Base-by-base conservation (phyloP, 2,797 vertebrate genomes). In the Rhynchotus rufescens region DNA sequence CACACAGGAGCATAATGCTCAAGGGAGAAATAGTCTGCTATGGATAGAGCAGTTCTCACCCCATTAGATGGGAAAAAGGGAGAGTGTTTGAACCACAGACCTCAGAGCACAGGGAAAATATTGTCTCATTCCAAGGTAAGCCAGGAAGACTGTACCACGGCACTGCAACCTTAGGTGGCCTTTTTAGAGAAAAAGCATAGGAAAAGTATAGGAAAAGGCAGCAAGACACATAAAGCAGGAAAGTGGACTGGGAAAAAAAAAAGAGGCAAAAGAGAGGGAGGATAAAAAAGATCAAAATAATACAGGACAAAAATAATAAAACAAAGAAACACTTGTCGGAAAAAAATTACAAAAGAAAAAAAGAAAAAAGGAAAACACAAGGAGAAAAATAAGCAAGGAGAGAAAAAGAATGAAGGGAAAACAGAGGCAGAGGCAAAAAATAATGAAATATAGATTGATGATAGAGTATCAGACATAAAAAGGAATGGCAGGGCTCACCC, bases 41-140 rank as follows among this genome's bases (percentile, higher is more conserved):
- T 5, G 74, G 86, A 76, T 76, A 88, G 52, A 84, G 62, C 44
- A 0, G 80, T 88, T 93, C 82, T 95, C 83, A 86, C 69, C 8
- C 89, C 85, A 83, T 93, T 84, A 94, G 90, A 66, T 86, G 85
- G 51, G 91, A 86, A 94, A 86, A 92, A 92, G 64, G 71, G 80
- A 88, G 79, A 79, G 64, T 57, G 21, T 88, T 89, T 93, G 65
- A 93, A 93, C 93, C 91, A 84, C 94, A 93, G 81, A 95, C 89
- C 81, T 88, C 88, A 95, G 86, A 95, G 92, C 54, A 95, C 81
- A 94, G 79, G 86, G 69, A 84, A 93, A 95, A 93, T 79, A 91
- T 22, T 96, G 85, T 96, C 86, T 92, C 71, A n/a, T 80, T 96
- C 88, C 71, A 94, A 80, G 36, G 92, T 83, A 93, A 94, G 62